Evolutionary conservation across 2,888 invertebrate species (phyloP).

Genomic region (Podotricha telesiphe): DNA sequence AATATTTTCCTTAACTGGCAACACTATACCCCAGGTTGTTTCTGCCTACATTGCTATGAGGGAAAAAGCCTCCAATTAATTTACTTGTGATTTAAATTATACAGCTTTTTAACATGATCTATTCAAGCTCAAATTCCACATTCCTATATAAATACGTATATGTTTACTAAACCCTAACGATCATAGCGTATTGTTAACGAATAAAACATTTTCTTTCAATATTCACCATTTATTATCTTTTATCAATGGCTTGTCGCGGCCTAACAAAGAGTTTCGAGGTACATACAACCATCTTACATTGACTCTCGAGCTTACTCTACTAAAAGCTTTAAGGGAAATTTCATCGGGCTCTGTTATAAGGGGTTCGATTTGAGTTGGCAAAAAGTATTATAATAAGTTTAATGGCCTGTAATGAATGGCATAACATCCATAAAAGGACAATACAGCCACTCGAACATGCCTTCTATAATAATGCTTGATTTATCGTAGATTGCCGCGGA

Average conservation of each 20-base stretch:
- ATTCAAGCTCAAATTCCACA: neutral
- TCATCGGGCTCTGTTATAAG: conserved; percentile 37
- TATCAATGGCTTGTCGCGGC: conserved; percentile 79
- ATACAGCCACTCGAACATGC: conserved; percentile 79
- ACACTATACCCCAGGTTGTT: too few species aligned
- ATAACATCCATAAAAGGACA: conserved; percentile 83
- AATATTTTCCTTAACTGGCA: too few species aligned
- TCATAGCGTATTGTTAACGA: conserved; percentile 48
- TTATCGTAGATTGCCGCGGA: conserved; percentile 73
- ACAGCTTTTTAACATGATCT: neutral
- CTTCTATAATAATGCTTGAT: conserved; percentile 80
- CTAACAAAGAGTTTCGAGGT: conserved; percentile 80
- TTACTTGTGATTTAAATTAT: too few species aligned
- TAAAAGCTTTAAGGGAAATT: conserved; percentile 18
- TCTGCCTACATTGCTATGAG: too few species aligned
- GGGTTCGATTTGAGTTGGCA: conserved; percentile 58
- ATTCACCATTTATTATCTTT: conserved; percentile 76
- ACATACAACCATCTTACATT: conserved; percentile 59
- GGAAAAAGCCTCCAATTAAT: too few species aligned
- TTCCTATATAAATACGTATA: conserved; percentile 11
- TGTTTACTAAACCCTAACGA: conserved; percentile 13
- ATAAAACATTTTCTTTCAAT: conserved; percentile 63
- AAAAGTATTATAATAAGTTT: conserved; percentile 76
- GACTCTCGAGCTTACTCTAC: conserved; percentile 53
- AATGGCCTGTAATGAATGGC: conserved; percentile 83